These are phyloP conservation scores for Podabrus alpinus DNA, from an alignment of 2,888 invertebrate species.

Conservation along the genomic window DNA sequence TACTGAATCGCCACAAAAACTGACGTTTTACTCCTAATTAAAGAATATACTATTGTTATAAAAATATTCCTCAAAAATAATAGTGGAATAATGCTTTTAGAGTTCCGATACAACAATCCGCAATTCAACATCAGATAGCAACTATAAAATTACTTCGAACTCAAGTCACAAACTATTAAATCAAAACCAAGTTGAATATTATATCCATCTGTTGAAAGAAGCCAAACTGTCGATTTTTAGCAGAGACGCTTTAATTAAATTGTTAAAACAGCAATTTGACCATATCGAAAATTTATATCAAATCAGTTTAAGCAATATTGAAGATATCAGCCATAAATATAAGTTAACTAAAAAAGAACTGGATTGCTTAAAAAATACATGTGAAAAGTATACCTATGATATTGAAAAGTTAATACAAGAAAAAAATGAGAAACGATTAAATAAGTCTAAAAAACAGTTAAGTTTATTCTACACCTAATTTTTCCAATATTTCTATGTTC, in stretches of 20 bases:
- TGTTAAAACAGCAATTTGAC: slow-evolving; percentile 40
- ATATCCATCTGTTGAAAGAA: slow-evolving; percentile 30
- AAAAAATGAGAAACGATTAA: neutral
- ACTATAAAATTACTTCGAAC: neutral
- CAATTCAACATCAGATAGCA: neutral
- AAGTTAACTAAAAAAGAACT: slow-evolving; percentile 35
- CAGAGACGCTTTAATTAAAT: slow-evolving; percentile 40
- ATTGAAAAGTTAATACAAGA: neutral
- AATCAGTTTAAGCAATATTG: slow-evolving; percentile 38
- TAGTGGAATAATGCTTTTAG: neutral
- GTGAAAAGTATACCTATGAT: slow-evolving; percentile 23
- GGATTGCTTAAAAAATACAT: slow-evolving; percentile 33
- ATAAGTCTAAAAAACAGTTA: neutral
- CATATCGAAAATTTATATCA: slow-evolving; percentile 40
- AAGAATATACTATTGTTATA: no score
- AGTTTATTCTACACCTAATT: neutral
- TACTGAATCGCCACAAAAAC: no score
- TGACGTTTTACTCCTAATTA: no score
- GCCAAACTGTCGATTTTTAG: slow-evolving; percentile 36
- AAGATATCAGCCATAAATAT: slow-evolving; percentile 40
- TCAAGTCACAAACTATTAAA: neutral
- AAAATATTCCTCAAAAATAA: no score
- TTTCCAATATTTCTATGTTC: neutral
- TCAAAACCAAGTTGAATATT: slow-evolving; percentile 2
- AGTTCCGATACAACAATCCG: no score